Evolutionary conservation across 2,113 vertebrate species (phyloP).

Genomic region (Petrocephalus zakoni): DNA sequence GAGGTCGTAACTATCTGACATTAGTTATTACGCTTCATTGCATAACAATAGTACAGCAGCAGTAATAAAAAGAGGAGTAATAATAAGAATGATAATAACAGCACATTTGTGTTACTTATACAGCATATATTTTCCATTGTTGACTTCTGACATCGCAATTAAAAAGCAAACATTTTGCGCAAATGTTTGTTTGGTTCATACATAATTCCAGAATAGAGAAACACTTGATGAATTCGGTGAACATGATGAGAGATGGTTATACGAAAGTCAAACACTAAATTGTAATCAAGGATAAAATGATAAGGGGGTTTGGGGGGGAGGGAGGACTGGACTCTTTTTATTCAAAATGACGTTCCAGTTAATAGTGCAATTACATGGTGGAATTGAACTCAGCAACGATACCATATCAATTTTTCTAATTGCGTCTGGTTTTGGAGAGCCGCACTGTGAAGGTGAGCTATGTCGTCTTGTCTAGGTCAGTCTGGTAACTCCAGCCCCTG

Average conservation of each 20-base stretch:
- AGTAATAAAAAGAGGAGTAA: background rate
- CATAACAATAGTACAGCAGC: background rate
- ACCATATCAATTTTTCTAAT: slow-evolving; percentile 13
- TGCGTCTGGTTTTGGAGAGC: background rate
- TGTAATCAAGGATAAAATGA: slow-evolving; percentile 2
- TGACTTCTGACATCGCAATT: background rate
- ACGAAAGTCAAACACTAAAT: background rate
- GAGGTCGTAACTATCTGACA: background rate
- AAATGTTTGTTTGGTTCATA: background rate
- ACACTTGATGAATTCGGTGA: background rate
- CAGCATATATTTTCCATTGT: background rate
- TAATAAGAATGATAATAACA: background rate
- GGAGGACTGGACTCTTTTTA: background rate
- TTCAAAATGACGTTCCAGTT: slow-evolving; percentile 17
- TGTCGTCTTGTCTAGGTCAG: background rate
- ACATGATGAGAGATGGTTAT: slow-evolving; percentile 6
- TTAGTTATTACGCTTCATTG: background rate
- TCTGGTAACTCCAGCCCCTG: background rate
- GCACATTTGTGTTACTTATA: background rate
- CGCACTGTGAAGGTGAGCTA: slow-evolving; percentile 14
- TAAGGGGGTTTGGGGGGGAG: background rate
- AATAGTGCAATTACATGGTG: slow-evolving; percentile 19
- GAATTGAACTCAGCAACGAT: slow-evolving; percentile 4
- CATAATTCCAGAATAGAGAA: background rate
- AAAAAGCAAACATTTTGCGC: background rate